Conservation (phyloP, 2,113 vertebrate species). For the Plestiodon gilberti region DNA sequence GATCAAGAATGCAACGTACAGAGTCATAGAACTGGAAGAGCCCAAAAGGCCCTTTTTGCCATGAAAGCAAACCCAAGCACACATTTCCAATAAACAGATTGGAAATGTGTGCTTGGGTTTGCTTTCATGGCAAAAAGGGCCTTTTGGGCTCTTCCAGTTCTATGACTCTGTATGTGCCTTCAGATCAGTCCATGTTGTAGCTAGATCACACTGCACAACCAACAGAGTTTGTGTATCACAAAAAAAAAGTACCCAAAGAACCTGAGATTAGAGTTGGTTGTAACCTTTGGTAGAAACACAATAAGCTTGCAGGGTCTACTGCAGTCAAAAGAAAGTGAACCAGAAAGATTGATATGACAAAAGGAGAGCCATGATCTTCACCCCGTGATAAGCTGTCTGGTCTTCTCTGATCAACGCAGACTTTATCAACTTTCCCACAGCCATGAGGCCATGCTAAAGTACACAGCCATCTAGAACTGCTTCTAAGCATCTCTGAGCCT, state of each 20-base stretch:
- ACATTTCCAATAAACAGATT: not conserved
- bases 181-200: not conserved
- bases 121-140: no score
- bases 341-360: not conserved
- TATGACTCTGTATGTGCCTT: no score
- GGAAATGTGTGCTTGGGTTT: no score
- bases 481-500: not conserved
- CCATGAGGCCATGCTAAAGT: conserved; percentile 18
- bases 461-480: not conserved
- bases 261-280: not conserved
- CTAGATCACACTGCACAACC: not conserved
- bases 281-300: not conserved
- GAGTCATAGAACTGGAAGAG: no score
- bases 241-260: not conserved
- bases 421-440: conserved; percentile 45
- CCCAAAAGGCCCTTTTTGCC: not conserved
- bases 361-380: not conserved
- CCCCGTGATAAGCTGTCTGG: not conserved
- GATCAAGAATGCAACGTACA: not conserved
- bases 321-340: not conserved
- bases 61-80: not conserved
- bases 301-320: not conserved
- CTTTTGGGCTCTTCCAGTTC: no score
- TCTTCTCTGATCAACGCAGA: not conserved
- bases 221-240: not conserved